Percentiles rank a stretch among this genome's conserved stretches.
phyloP scores from a whole-genome alignment of 2,797 vertebrate genomes.

The Sparus aurata region DNA sequence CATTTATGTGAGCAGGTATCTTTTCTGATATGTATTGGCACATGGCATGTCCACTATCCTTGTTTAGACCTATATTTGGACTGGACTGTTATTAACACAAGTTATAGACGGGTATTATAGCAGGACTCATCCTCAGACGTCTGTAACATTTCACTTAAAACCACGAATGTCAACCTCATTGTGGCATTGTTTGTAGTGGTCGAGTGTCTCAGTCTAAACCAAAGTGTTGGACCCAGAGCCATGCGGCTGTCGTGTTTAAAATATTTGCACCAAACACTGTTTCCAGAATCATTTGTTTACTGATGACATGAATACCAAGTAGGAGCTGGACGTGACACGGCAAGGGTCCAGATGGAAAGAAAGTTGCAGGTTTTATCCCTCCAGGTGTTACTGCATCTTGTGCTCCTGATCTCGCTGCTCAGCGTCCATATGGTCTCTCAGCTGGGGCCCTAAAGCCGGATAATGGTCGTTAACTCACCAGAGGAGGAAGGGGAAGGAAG shows the following conservation, averaged over 20 bases:
- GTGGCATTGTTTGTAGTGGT: neutral
- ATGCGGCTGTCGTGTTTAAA: neutral
- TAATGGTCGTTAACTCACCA: slow-evolving; percentile 51
- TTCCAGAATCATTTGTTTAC: slow-evolving; percentile 1
- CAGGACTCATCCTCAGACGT: neutral
- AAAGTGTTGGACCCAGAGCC: neutral
- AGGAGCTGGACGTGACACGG: slow-evolving; percentile 29
- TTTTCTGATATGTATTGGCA: no score
- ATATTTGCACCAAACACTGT: neutral
- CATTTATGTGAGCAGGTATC: no score
- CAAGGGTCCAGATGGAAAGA: slow-evolving; percentile 66
- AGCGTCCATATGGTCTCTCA: slow-evolving; percentile 74
- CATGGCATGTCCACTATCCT: no score
- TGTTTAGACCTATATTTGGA: no score
- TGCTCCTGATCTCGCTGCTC: slow-evolving; percentile 57
- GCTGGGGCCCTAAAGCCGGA: slow-evolving; percentile 67
- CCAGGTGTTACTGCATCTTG: slow-evolving; percentile 70
- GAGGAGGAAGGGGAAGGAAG: slow-evolving; percentile 36
- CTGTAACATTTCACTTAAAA: neutral
- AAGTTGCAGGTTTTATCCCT: slow-evolving; percentile 56
- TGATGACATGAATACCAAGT: neutral
- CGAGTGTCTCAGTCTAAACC: neutral
- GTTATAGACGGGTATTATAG: neutral
- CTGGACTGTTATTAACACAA: no score
- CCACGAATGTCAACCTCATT: neutral